A percentile compares a stretch with the other conserved stretches of the same genome.
These are phyloP conservation scores for Athene noctua DNA, from an alignment of 2,113 vertebrate genomes.

Conservation along the genomic window DNA sequence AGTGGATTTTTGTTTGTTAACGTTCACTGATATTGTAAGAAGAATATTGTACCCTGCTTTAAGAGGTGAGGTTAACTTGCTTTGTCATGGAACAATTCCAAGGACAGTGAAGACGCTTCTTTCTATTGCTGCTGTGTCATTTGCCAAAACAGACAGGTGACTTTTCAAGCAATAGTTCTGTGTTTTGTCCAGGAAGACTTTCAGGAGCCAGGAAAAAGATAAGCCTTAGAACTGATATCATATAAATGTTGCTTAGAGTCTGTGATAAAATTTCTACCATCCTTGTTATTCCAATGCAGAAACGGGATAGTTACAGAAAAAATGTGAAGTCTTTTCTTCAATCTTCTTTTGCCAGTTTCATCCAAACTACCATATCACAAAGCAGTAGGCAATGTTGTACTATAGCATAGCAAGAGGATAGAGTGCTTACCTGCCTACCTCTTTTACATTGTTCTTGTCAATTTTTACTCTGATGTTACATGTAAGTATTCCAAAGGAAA, in stretches of 20 bases:
- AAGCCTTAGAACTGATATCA: neutral
- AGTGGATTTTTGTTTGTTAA: neutral
- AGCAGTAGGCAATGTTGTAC: neutral
- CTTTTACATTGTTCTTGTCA: neutral
- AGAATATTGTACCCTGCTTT: neutral
- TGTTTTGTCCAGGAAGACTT: neutral
- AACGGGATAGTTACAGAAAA: neutral
- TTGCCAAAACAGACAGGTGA: neutral
- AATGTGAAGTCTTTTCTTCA: neutral
- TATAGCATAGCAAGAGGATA: neutral
- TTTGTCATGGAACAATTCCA: neutral
- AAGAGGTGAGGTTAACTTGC: neutral
- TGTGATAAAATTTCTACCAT: neutral
- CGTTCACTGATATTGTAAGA: rapidly evolving
- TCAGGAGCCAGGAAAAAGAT: neutral
- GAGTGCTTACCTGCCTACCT: neutral
- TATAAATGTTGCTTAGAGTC: neutral
- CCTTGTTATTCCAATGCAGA: neutral
- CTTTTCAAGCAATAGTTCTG: neutral
- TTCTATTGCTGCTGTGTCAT: neutral
- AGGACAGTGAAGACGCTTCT: neutral
- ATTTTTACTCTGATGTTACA: neutral
- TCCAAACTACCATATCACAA: neutral
- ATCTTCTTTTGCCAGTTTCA: neutral
- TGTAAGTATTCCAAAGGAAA: neutral